These are phyloP conservation scores for Diaprepes abbreviatus DNA, from an alignment of 2,888 invertebrate genomes.

Conservation along the genomic window DNA sequence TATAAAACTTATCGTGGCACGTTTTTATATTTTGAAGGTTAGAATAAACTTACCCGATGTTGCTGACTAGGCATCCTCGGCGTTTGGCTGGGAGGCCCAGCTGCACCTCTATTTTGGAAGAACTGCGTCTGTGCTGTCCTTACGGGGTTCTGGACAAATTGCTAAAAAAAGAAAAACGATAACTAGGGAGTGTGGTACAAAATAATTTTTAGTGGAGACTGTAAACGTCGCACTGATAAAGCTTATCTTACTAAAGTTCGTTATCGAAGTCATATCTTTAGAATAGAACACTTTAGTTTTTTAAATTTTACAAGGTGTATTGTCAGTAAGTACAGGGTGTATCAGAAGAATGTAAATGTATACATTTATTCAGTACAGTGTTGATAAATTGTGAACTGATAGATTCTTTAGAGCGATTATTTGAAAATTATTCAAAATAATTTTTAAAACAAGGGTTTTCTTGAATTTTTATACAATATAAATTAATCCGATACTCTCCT, in stretches of 20 bases:
- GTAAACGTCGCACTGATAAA: slow-evolving; percentile 14
- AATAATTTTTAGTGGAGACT: neutral
- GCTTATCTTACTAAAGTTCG: neutral
- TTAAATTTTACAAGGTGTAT: neutral
- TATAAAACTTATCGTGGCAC: neutral
- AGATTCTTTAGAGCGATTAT: no score
- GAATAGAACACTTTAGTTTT: neutral
- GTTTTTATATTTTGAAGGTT: neutral
- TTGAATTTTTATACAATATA: no score
- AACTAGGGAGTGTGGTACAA: neutral
- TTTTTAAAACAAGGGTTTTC: no score
- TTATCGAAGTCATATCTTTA: neutral
- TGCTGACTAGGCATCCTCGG: slow-evolving; percentile 63
- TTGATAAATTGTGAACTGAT: no score
- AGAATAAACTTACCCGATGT: slow-evolving; percentile 57
- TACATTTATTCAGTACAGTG: no score
- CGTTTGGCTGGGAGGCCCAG: slow-evolving; percentile 58
- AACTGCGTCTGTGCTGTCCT: slow-evolving; percentile 45
- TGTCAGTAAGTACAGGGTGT: neutral
- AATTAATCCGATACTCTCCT: no score
- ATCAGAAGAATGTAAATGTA: neutral
- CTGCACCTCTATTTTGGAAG: slow-evolving; percentile 31
- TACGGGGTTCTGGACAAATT: slow-evolving; percentile 39
- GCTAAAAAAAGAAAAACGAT: slow-evolving; percentile 24
- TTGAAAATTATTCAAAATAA: no score